phyloP scores from a whole-genome alignment of 2,888 invertebrate genomes.

The Cantharis nigra region DNA sequence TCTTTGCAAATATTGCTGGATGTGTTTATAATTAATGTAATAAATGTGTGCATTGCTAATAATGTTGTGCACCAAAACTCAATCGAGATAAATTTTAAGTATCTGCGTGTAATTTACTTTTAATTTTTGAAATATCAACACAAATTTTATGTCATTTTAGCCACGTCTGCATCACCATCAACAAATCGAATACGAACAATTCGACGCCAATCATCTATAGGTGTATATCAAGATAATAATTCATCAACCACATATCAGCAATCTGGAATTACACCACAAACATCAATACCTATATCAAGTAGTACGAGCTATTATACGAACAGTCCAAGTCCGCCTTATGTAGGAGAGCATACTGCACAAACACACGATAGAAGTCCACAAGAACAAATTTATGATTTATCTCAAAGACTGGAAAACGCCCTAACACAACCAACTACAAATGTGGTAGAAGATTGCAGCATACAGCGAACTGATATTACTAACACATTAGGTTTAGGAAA shows the following conservation, averaged over 20 bases:
- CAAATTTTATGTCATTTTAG: conserved; percentile 53
- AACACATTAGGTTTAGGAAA: conserved; percentile 25
- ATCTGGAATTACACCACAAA: conserved; percentile 33
- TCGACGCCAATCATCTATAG: conserved; percentile 66
- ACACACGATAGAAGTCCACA: conserved; percentile 41
- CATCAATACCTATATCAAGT: conserved; percentile 51
- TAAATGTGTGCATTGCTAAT: neutral
- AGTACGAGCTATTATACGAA: conserved; percentile 65
- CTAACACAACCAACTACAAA: conserved; percentile 18
- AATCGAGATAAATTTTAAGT: neutral
- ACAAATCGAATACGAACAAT: conserved; percentile 64
- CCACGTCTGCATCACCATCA: conserved; percentile 66
- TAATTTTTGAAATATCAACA: neutral
- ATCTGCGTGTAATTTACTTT: neutral
- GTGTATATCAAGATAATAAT: conserved; percentile 63
- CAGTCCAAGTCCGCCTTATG: conserved; percentile 66
- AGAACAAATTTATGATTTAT: conserved; percentile 27
- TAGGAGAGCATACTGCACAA: conserved; percentile 31
- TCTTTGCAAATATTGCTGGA: neutral
- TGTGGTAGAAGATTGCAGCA: conserved; percentile 11
- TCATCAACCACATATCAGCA: conserved; percentile 32
- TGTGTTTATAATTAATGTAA: neutral
- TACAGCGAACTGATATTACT: conserved; percentile 20
- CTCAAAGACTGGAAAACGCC: conserved; percentile 30
- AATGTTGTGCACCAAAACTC: neutral